These are phyloP conservation scores for Chrysochloris asiatica DNA, from an alignment of 2,113 vertebrate species.

Conservation along the genomic window DNA sequence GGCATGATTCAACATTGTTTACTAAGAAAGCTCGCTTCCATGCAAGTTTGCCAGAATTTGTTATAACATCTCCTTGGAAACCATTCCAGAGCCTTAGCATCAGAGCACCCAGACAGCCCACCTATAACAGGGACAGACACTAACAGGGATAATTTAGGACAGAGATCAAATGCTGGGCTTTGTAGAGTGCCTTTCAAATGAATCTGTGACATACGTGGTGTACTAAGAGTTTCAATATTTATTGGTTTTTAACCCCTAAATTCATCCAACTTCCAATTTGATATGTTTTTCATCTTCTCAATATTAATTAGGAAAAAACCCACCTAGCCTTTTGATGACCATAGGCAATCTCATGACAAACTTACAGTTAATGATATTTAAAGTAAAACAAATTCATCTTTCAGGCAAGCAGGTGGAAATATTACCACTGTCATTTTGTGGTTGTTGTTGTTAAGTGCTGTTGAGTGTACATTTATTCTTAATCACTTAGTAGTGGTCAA, in stretches of 20 bases:
- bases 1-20: slow-evolving; percentile 49
- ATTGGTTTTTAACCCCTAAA: not conserved
- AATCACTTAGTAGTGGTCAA: not conserved
- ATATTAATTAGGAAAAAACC: not conserved
- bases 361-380: slow-evolving; percentile 46
- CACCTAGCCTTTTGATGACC: not conserved
- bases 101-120: slow-evolving; percentile 1
- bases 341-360: not conserved
- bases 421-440: not conserved
- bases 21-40: slow-evolving; percentile 70
- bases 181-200: not conserved
- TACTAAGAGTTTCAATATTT: slow-evolving; percentile 12
- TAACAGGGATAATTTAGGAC: not conserved
- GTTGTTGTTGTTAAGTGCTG: too few relatives aligned
- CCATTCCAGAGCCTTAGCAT: slow-evolving; percentile 17
- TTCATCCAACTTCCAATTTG: not conserved
- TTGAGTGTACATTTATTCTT: slow-evolving; percentile 24
- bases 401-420: not conserved
- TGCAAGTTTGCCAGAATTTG: slow-evolving; percentile 17
- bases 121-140: not conserved
- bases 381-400: slow-evolving; percentile 51
- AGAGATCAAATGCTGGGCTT: slow-evolving; percentile 34
- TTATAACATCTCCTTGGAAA: slow-evolving; percentile 81
- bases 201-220: not conserved
- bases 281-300: slow-evolving; percentile 7